phyloP scores from a whole-genome alignment of 2,113 vertebrate genomes.

The Glaucidium brasilianum region DNA sequence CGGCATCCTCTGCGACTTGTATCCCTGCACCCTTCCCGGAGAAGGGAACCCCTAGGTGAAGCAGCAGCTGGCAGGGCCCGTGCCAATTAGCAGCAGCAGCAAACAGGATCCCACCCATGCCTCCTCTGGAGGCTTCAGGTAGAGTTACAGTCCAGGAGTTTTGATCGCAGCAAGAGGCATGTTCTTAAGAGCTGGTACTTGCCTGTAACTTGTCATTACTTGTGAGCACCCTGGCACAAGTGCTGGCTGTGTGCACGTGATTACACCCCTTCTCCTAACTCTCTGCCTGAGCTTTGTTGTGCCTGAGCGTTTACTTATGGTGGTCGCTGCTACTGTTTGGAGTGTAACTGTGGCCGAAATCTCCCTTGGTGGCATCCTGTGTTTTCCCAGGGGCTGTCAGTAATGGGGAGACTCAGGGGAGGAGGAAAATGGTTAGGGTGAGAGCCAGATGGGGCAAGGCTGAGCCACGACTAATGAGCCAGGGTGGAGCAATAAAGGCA shows the following conservation, averaged over 20 bases:
- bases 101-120: not conserved
- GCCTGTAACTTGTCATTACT: not conserved
- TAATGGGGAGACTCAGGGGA: not conserved
- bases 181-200: not conserved
- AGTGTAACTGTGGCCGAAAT: fast-evolving
- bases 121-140: not conserved
- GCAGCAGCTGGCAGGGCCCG: not conserved
- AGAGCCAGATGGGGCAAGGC: slow-evolving; percentile 4
- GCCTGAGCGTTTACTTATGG: not conserved
- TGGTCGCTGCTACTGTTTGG: not conserved
- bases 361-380: not conserved
- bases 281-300: not conserved
- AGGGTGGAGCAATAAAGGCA: slow-evolving; percentile 38
- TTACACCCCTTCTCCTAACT: not conserved
- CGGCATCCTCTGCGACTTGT: not conserved
- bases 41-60: fast-evolving
- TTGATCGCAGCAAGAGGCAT: not conserved
- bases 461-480: slow-evolving; percentile 25
- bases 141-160: not conserved
- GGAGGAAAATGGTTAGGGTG: not conserved
- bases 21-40: slow-evolving; percentile 9
- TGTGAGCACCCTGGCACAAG: not conserved
- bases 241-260: fast-evolving
- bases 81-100: not conserved
- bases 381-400: not conserved